A percentile compares a stretch with the other conserved stretches of the same genome.
phyloP scores from a whole-genome alignment of 2,888 invertebrate genomes.

The Galeruca laticollis region DNA sequence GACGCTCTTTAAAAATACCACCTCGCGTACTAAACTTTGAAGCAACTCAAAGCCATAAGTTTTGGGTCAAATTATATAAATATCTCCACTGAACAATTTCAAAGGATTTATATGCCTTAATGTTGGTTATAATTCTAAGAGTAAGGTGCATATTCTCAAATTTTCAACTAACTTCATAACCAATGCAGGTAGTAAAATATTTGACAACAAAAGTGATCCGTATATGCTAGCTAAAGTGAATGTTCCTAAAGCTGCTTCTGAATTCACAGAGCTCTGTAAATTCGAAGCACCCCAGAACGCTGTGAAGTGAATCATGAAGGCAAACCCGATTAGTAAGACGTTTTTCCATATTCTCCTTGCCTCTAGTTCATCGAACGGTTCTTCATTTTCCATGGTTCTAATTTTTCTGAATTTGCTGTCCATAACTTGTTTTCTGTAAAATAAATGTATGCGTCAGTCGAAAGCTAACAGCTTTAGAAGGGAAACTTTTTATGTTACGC shows the following conservation, averaged over 20 bases:
- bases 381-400: constrained; percentile 53
- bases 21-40: too few relatives aligned
- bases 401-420: constrained; percentile 58
- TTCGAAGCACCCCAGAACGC: constrained; percentile 90
- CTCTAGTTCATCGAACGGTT: constrained; percentile 67
- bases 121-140: too few relatives aligned
- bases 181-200: constrained; percentile 87
- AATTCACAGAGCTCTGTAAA: constrained; percentile 87
- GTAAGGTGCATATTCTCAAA: too few relatives aligned
- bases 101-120: too few relatives aligned
- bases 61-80: too few relatives aligned
- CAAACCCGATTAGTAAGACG: constrained; percentile 84
- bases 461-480: too few relatives aligned
- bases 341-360: constrained; percentile 86
- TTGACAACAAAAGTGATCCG: constrained; percentile 88
- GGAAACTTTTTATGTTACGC: too few relatives aligned
- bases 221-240: constrained; percentile 89
- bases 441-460: background rate
- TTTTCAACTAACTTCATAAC: constrained; percentile 78
- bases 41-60: too few relatives aligned
- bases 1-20: too few relatives aligned
- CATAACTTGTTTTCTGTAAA: constrained; percentile 49
- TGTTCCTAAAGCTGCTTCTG: constrained; percentile 84
- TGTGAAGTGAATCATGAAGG: constrained; percentile 93
- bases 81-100: too few relatives aligned